Conservation (phyloP, 2,797 vertebrate genomes). For the Rhincodon typus region DNA sequence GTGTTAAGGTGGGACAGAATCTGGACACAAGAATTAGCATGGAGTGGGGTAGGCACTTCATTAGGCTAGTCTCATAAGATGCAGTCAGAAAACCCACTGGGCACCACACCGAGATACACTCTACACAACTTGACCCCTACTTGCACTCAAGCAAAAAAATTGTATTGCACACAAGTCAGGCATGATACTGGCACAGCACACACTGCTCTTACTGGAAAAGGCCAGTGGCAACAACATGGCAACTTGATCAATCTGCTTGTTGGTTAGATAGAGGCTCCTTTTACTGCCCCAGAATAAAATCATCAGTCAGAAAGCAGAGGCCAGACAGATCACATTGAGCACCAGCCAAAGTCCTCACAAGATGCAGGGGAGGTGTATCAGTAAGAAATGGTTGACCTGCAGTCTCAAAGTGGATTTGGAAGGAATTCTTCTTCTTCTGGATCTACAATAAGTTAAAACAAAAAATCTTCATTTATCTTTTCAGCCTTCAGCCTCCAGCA, state of each 20-base stretch:
- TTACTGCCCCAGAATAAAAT: background rate
- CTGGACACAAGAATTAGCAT: no score
- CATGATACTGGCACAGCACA: background rate
- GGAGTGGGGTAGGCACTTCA: no score
- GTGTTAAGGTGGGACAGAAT: no score
- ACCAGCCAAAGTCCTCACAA: background rate
- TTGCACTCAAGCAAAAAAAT: background rate
- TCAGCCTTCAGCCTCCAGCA: background rate
- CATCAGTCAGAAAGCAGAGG: no score
- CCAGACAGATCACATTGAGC: background rate
- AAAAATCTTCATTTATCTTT: background rate
- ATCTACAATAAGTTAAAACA: background rate
- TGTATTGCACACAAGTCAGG: background rate
- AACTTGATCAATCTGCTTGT: background rate
- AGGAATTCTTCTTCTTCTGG: no score
- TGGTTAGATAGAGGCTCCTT: background rate
- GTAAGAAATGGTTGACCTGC: no score
- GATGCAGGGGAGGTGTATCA: background rate
- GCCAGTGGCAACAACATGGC: background rate
- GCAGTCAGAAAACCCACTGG: no score
- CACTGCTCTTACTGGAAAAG: background rate
- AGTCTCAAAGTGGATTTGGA: background rate
- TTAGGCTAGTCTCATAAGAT: no score
- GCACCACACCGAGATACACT: no score
- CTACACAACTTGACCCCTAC: no score